These are phyloP conservation scores for Shinisaurus crocodilurus DNA, from an alignment of 2,113 vertebrate genomes.

Conservation along the genomic window DNA sequence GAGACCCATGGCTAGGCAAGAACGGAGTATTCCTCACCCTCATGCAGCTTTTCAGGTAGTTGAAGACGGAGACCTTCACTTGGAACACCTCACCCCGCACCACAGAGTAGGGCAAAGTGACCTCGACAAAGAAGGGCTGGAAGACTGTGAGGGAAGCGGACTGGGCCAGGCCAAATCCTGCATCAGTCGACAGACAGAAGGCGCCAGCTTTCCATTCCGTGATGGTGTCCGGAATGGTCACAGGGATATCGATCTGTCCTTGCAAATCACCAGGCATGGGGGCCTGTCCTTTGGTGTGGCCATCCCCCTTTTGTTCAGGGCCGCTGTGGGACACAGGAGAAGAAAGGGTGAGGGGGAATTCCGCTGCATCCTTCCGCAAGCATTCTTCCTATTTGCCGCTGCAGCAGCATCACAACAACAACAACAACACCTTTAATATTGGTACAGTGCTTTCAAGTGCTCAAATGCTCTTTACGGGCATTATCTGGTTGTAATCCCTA, in stretches of 20 bases:
- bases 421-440: too few species aligned
- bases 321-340: not conserved
- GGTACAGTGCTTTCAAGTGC: too few species aligned
- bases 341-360: not conserved
- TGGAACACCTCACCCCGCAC: slow-evolving; percentile 86
- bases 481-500: too few species aligned
- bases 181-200: slow-evolving; percentile 81
- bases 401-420: too few species aligned
- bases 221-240: slow-evolving; percentile 81
- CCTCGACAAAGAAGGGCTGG: slow-evolving; percentile 92
- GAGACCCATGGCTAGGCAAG: not conserved
- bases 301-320: too few species aligned
- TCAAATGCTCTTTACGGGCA: too few species aligned
- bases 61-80: slow-evolving; percentile 86
- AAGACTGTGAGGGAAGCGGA: slow-evolving; percentile 78
- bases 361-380: not conserved
- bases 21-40: slow-evolving; percentile 77
- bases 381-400: not conserved
- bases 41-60: slow-evolving; percentile 84
- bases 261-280: slow-evolving; percentile 67
- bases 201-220: slow-evolving; percentile 75
- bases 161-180: slow-evolving; percentile 85
- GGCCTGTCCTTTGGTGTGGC: not conserved
- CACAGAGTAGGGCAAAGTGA: slow-evolving; percentile 90
- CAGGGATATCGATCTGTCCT: slow-evolving; percentile 72